Base-by-base conservation (phyloP, 2,888 invertebrate genomes). In the Malacosoma neustria region DNA sequence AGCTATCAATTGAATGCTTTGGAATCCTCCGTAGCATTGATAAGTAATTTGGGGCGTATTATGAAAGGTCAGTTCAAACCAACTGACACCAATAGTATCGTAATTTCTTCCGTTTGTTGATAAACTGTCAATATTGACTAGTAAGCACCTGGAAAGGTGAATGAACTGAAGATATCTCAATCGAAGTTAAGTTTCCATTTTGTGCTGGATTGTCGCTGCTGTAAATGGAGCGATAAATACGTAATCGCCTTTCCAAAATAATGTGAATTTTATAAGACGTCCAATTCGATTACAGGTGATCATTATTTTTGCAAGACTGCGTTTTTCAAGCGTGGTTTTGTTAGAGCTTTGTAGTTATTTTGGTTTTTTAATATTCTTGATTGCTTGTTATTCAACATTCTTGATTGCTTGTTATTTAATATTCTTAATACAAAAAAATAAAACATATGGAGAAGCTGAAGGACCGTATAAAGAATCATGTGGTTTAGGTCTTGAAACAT, bases 81-180 rank as follows among this genome's bases (percentile, higher is more conserved):
- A 66, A 68, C 68, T 66, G 72, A 68, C 65, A 61, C 57, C 62
- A 61, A 63, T 62, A 57, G 68, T 57, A 55, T 62, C 57, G 57
- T 71, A 73, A 75, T 76, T 77, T 81, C 79, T 77, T 75, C 75
- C 69, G 71, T 64, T 72, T 71, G 67, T 67, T 66, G 74, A 75
- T 75, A 75, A 74, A 57, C 41, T 48, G 43, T 48, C 36, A 65
- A 69, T 69, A 63, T 74, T 73, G 64, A 64, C 71, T 66, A 7
- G 70, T 69, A 53, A 51, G 53, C 82, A 82, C 84, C 84, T 84
- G 84, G 81, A 55, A 36, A 45, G 75, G 70, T 74, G 74, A 54
- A 57, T 50, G 74, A 63, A 63, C 79, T 37, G 55, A 60, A 46
- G 56, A 54, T 54, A 51, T 49, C 51, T 53, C 45, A 57, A 54